Base-by-base conservation (phyloP, 2,888 invertebrate genomes). In the Cheilosia impressa region DNA sequence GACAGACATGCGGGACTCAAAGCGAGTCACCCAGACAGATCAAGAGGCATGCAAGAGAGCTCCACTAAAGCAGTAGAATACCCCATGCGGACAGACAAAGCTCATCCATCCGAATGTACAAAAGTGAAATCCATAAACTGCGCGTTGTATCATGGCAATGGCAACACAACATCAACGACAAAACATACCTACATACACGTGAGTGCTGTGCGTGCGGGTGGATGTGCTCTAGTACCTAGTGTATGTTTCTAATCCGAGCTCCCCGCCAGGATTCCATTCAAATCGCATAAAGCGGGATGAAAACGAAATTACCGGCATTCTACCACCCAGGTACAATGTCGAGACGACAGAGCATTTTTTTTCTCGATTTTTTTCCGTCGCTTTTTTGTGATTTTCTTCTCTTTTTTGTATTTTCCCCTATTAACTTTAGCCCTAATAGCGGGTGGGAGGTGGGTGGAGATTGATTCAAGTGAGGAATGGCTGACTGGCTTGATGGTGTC, bases 101-200 rank as follows among this genome's bases (percentile, higher is more conserved):
- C 62, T 73, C 85, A 81, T 72, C 85, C 85, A 76, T 72, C 76
- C 85, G 52, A 63, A 31, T 68, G 77, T 53, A 43, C 66, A 85
- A 81, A 85, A 85, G 85, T 85, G 81, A 85, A 85, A 85, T 81
- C 85, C 81, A 85, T 85, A 81, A 85, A 81, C 85, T 52, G 76
- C 77, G 76, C 65, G 5, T 66, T 52, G 31, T 62, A 41, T 63
- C 15, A 69, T 57, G 58, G 79, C 68, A 55, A 69, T 57, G 58
- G 79, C 68, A 55, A 78, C 68, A 43, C 57, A 66, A 75, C 53
- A 53, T 63, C 34, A 69, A 45, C 57, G 62, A 31, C 43, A 68
- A 47, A 50, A 38, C 57, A 38, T 43, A 38, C 66, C 5, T 41
- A 24, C 34, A 24, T 41, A 53, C 55, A 10, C 38, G 50, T 45